These are phyloP conservation scores for Drosophila antonietae DNA, from an alignment of 2,888 invertebrate genomes.

Conservation along the genomic window DNA sequence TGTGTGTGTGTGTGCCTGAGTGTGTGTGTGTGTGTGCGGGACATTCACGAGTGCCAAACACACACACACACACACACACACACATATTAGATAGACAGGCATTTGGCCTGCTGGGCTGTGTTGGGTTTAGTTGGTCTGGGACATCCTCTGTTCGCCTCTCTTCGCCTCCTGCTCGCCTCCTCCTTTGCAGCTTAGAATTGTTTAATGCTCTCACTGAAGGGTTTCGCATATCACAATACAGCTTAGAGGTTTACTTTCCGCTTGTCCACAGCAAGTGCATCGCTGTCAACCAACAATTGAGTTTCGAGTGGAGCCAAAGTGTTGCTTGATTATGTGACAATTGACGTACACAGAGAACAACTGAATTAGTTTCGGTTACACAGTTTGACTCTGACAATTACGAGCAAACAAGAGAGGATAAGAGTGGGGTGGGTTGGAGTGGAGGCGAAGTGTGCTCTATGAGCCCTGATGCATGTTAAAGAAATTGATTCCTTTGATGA, in stretches of 20 bases:
- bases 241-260: slow-evolving; percentile 12
- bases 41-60: not conserved
- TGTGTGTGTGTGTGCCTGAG: slow-evolving; percentile 24
- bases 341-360: slow-evolving; percentile 7
- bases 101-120: not conserved
- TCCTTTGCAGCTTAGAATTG: slow-evolving; percentile 1
- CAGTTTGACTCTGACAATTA: not conserved
- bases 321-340: slow-evolving; percentile 13
- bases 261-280: slow-evolving; percentile 14
- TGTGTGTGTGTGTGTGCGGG: slow-evolving; percentile 22
- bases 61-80: not conserved
- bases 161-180: not conserved
- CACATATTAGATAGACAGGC: slow-evolving; percentile 12
- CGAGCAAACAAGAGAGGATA: not conserved
- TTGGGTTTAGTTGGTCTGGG: not conserved
- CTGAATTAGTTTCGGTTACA: slow-evolving; percentile 11
- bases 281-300: slow-evolving; percentile 5
- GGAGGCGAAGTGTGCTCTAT: not conserved
- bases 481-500: not conserved
- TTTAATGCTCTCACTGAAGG: slow-evolving; percentile 14
- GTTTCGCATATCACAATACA: slow-evolving; percentile 1
- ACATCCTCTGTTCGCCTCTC: too few relatives aligned
- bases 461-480: not conserved
- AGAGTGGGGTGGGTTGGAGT: too few relatives aligned
- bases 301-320: slow-evolving; percentile 16